Evolutionary conservation across 2,797 vertebrate species (phyloP).

Genomic region (Dryobates pubescens): DNA sequence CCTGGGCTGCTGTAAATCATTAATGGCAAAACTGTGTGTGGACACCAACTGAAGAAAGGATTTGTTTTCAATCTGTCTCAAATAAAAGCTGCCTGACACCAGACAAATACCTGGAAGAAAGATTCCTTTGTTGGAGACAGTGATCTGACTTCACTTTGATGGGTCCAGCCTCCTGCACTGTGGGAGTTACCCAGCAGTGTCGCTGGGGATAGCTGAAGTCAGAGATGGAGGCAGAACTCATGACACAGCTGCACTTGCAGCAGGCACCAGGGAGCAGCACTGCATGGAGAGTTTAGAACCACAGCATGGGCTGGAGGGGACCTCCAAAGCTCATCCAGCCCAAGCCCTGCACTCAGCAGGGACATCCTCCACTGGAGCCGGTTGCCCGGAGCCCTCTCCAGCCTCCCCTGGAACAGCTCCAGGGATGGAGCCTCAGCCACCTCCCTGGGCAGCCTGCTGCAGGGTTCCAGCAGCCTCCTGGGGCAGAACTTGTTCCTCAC

Average conservation of each 20-base stretch:
- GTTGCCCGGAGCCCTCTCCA: too few relatives aligned
- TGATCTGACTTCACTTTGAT: neutral
- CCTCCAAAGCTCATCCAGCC: neutral
- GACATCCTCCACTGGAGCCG: too few relatives aligned
- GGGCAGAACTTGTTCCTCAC: too few relatives aligned
- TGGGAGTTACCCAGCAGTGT: neutral
- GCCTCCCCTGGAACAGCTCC: too few relatives aligned
- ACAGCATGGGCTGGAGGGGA: too few relatives aligned
- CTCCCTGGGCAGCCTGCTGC: too few relatives aligned
- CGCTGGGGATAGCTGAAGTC: neutral
- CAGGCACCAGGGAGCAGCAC: neutral
- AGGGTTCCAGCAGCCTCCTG: too few relatives aligned
- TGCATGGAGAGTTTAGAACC: accelerated
- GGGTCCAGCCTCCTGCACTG: neutral
- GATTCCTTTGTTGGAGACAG: constrained; percentile 26
- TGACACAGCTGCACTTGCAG: neutral
- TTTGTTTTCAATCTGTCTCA: constrained; percentile 9
- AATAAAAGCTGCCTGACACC: neutral
- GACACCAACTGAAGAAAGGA: neutral
- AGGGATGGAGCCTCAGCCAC: too few relatives aligned
- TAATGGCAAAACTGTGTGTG: neutral
- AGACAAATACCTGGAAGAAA: constrained; percentile 17
- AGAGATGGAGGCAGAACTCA: neutral
- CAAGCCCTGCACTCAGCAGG: too few relatives aligned
- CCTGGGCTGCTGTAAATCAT: neutral